Percentiles rank a stretch among this genome's conserved stretches.
These are phyloP conservation scores for Nymphicus hollandicus DNA, from an alignment of 2,113 vertebrate genomes.

Conservation along the genomic window DNA sequence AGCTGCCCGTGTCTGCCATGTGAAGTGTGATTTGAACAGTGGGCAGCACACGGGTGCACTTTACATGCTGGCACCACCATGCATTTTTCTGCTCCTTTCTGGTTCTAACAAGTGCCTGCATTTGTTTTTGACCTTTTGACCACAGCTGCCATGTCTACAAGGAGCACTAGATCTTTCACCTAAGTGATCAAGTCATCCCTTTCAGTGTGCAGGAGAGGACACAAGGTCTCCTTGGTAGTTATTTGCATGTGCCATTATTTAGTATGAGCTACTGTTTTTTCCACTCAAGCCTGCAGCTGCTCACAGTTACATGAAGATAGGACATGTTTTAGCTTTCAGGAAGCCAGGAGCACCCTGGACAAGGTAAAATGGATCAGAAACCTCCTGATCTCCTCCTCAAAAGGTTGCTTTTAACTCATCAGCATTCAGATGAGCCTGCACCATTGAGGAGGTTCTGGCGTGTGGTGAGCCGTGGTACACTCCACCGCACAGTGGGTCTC, in stretches of 20 bases:
- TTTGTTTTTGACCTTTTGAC: not conserved
- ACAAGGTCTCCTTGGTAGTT: not conserved
- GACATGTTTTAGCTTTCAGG: not conserved
- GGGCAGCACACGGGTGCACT: not conserved
- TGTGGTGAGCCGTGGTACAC: accelerated
- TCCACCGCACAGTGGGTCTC: accelerated
- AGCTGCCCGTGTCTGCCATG: not conserved
- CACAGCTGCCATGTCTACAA: not conserved
- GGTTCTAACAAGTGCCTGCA: not conserved
- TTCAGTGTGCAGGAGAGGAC: not conserved
- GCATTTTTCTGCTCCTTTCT: not conserved
- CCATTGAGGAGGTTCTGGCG: accelerated
- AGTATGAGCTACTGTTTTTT: not conserved
- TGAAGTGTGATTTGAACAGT: not conserved
- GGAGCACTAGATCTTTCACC: not conserved
- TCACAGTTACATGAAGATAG: accelerated
- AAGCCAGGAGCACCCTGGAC: not conserved
- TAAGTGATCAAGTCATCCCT: not conserved
- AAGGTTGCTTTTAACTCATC: not conserved
- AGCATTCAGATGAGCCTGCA: not conserved
- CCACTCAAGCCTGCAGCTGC: not conserved
- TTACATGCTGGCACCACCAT: not conserved
- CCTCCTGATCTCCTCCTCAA: not conserved
- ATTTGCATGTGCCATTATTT: not conserved
- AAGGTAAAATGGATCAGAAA: not conserved